Evolutionary conservation across 2,797 vertebrate genomes (phyloP), one percentile per base, ranked within the genome.

Genomic region (Lindbergichthys nudifrons): DNA sequence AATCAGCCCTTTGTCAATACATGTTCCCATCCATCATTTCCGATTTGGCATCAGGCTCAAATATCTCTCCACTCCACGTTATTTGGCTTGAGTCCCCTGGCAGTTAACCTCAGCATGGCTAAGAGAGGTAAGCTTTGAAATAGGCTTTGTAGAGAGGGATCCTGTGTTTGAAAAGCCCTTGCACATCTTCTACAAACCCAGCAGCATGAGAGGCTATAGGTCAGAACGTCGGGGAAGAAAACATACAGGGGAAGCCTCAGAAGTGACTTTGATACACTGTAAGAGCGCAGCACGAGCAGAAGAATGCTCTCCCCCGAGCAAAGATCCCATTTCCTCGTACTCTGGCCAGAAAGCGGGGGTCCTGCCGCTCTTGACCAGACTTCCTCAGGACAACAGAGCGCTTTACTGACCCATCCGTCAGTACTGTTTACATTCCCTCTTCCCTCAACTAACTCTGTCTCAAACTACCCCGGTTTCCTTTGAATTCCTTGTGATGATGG

Each of bases 351-450:
- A 83, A 65, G 88, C 43, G 47, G 88, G 88, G 83, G 85, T 88
- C 82, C 78, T 78, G 76, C 65, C 70, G 83, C 79, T 84, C 86
- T 73, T 59, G 76, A 90, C 77, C 84, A 81, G 80, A 89, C 84
- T 68, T 92, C 81, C 82, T 82, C 78, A 26, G 72, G 72, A 92
- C 85, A 88, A 81, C 89, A 86, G 80, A 84, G 74, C 75, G 61
- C 77, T 87, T 78, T 73, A 74, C 84, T 80, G 87, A 89, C 86
- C 90, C 78, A 83, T 88, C 88, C 72, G 58, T 88, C 85, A 85
- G 68, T 13, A 43, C 71, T 89, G 89, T 93, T 94, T 93, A 90
- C 90, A 92, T 93, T 93, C 89, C 90, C 26, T 63, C 72, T 70
- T 75, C 82, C 67, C 77, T 75, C 57, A 14, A 21, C 80, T 66